These are phyloP conservation scores for Eremobia ochroleuca DNA, from an alignment of 2,888 invertebrate species.

Conservation along the genomic window DNA sequence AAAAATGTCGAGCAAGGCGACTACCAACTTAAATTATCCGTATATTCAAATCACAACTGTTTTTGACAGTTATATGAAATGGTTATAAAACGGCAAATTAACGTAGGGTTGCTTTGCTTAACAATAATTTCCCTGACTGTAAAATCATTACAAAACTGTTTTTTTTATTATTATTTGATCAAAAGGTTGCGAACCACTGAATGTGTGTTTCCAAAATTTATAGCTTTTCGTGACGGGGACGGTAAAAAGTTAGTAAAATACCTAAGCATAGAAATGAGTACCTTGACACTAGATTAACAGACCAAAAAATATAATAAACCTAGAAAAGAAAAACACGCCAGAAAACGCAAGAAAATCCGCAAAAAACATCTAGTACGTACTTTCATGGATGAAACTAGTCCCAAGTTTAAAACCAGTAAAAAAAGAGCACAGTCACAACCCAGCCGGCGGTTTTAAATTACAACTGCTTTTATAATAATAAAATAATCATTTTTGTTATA, in stretches of 20 bases:
- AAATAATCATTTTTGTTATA: no score
- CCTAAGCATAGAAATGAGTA: background rate
- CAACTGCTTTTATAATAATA: no score
- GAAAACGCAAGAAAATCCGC: background rate
- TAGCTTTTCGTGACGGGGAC: no score
- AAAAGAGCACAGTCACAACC: background rate
- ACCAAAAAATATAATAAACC: background rate
- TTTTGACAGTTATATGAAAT: background rate
- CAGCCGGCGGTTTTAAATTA: constrained; percentile 46
- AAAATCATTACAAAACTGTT: no score
- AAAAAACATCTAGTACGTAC: no score
- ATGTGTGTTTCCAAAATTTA: no score
- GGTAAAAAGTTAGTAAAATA: background rate
- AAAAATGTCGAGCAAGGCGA: background rate
- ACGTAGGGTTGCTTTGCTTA: background rate
- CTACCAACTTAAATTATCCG: background rate
- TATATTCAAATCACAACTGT: background rate
- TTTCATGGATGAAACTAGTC: background rate
- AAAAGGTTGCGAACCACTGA: no score
- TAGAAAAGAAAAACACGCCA: background rate
- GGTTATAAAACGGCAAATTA: background rate
- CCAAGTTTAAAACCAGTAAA: background rate
- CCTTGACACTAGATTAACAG: no score
- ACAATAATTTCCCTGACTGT: background rate
- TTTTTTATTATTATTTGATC: no score